Percentiles rank a stretch among this genome's conserved stretches.
Conservation (phyloP, 2,113 vertebrate species). For the Onychostruthus taczanowskii region DNA sequence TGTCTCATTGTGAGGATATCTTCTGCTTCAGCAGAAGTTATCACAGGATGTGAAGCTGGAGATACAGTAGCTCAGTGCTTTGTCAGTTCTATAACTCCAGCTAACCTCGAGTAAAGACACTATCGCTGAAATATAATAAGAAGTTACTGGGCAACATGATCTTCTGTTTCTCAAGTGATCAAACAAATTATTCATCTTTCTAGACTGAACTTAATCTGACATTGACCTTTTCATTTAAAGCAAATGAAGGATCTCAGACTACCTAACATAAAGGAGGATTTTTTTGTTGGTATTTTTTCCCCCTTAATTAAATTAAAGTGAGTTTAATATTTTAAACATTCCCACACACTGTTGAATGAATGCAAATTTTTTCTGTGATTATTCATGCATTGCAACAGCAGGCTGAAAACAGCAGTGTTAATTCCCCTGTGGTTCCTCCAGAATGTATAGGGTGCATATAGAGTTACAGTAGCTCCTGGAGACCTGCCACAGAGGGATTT, state of each 20-base stretch:
- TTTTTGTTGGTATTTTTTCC: neutral
- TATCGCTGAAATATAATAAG: neutral
- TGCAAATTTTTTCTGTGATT: neutral
- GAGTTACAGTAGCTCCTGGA: neutral
- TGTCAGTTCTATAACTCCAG: neutral
- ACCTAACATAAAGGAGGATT: neutral
- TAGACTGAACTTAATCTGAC: neutral
- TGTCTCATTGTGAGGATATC: neutral
- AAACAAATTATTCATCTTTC: constrained; percentile 16
- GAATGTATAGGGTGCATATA: neutral
- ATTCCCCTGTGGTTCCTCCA: neutral
- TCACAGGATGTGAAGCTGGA: neutral
- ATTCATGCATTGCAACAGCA: neutral
- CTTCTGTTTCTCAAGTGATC: neutral
- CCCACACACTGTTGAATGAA: neutral
- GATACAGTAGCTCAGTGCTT: neutral
- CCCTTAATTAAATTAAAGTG: neutral
- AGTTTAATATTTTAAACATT: constrained; percentile 19
- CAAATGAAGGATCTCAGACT: neutral
- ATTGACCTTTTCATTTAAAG: constrained; percentile 1
- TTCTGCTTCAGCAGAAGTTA: neutral
- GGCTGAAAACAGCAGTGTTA: neutral
- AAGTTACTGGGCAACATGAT: constrained; percentile 6
- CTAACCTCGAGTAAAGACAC: neutral
- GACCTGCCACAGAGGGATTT: neutral